Conservation (phyloP, 2,888 invertebrate species). For the Steinernema carpocapsae region DNA sequence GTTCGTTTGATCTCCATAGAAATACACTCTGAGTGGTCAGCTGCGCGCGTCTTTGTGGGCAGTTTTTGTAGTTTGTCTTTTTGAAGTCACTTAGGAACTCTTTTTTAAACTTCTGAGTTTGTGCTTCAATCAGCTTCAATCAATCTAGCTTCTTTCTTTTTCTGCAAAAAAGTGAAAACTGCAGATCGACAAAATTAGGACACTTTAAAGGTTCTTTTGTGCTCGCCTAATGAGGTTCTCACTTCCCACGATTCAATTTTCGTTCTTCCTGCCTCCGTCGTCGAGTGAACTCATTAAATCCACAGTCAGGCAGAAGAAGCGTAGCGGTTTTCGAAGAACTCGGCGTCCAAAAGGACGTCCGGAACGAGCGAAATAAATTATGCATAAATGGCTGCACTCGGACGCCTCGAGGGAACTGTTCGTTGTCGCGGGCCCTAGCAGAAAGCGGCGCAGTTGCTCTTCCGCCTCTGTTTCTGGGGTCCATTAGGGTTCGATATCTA, state of each 20-base stretch:
- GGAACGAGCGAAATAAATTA: conserved; percentile 13
- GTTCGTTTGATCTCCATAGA: neutral
- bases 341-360: too few species aligned
- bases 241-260: too few species aligned
- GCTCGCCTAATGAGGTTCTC: neutral
- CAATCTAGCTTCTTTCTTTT: too few species aligned
- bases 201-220: neutral
- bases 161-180: too few species aligned
- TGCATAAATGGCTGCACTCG: conserved; percentile 10
- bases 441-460: neutral
- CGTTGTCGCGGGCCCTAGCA: neutral
- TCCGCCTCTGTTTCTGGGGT: neutral
- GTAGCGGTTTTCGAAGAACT: too few species aligned
- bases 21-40: neutral
- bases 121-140: too few species aligned
- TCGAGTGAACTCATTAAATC: conserved; percentile 18
- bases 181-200: too few species aligned
- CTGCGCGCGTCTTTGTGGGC: too few species aligned
- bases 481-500: neutral
- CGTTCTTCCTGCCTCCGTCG: too few species aligned
- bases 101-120: too few species aligned
- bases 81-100: too few species aligned
- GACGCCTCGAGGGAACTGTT: conserved; percentile 3
- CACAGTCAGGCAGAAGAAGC: neutral
- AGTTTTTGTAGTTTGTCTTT: too few species aligned